Evolutionary conservation across 2,888 invertebrate genomes (phyloP).

Genomic region (Orthosia incerta): DNA sequence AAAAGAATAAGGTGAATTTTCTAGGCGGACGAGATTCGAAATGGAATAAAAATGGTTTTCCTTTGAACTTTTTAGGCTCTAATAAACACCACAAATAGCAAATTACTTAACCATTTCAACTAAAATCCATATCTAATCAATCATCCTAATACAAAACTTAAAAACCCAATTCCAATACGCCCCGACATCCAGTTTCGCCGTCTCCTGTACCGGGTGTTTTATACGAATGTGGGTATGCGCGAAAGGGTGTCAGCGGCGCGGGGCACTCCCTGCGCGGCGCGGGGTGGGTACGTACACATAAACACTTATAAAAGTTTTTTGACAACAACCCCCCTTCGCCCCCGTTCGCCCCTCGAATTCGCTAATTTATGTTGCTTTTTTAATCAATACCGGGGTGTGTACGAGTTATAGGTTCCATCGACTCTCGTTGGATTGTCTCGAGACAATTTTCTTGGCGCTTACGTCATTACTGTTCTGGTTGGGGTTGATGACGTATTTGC

Average conservation of each 20-base stretch:
- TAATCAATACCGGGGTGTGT: conserved; percentile 88
- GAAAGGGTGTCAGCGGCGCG: conserved; percentile 88
- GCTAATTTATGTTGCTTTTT: conserved; percentile 91
- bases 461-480: conserved; percentile 52
- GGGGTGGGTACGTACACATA: conserved; percentile 86
- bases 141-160: neutral
- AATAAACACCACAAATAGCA: neutral
- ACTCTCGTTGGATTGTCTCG: conserved; percentile 66
- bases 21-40: neutral
- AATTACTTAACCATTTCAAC: neutral
- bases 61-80: neutral
- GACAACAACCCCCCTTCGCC: conserved; percentile 87
- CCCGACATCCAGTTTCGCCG: conserved; percentile 63
- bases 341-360: conserved; percentile 85
- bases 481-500: conserved; percentile 35
- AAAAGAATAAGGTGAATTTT: too few species aligned
- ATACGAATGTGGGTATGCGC: conserved; percentile 90
- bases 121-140: neutral
- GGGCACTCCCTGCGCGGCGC: conserved; percentile 68
- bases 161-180: conserved; percentile 14
- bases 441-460: conserved; percentile 65
- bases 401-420: conserved; percentile 81
- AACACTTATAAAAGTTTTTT: conserved; percentile 91
- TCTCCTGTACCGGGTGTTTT: conserved; percentile 82
- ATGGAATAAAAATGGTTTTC: neutral